A percentile compares a stretch with the other conserved stretches of the same genome.
These are phyloP conservation scores for Leptinotarsa lineolata DNA, from an alignment of 1,140 invertebrate species.

Conservation along the genomic window DNA sequence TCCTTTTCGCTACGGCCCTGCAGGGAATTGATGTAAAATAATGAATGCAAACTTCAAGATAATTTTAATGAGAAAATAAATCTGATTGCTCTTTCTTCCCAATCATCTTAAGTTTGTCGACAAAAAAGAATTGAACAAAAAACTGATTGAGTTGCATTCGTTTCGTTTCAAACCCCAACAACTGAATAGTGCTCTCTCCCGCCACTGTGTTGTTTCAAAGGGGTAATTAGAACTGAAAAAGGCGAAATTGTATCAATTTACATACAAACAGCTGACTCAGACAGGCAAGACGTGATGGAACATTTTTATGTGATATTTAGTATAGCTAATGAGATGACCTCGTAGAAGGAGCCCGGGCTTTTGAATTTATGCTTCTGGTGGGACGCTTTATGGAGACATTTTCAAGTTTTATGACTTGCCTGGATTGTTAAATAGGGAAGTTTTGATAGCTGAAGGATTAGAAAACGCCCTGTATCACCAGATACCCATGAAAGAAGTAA, in stretches of 20 bases:
- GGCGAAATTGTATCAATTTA: constrained; percentile 31
- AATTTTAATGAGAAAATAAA: no score
- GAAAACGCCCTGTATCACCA: neutral
- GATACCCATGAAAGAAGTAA: no score
- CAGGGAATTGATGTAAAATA: no score
- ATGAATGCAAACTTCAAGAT: no score
- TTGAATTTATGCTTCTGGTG: constrained; percentile 27
- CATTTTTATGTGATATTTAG: constrained; percentile 36
- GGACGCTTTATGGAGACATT: constrained; percentile 23
- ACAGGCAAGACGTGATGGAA: constrained; percentile 30
- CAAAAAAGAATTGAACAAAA: no score
- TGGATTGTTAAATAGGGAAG: constrained; percentile 24
- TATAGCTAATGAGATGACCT: constrained; percentile 33
- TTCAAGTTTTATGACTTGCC: constrained; percentile 33
- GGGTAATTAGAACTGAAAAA: constrained; percentile 34
- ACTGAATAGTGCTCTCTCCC: neutral
- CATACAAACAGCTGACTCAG: constrained; percentile 25
- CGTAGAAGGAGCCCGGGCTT: constrained; percentile 16
- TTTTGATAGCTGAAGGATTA: constrained; percentile 13
- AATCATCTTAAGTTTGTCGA: no score
- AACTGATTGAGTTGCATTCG: no score
- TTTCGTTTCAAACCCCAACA: no score
- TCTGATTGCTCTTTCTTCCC: no score
- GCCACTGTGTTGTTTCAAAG: neutral
- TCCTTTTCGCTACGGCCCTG: no score